These are phyloP conservation scores for Temnothorax unifasciatus DNA, from an alignment of 2,888 invertebrate species.

Conservation along the genomic window DNA sequence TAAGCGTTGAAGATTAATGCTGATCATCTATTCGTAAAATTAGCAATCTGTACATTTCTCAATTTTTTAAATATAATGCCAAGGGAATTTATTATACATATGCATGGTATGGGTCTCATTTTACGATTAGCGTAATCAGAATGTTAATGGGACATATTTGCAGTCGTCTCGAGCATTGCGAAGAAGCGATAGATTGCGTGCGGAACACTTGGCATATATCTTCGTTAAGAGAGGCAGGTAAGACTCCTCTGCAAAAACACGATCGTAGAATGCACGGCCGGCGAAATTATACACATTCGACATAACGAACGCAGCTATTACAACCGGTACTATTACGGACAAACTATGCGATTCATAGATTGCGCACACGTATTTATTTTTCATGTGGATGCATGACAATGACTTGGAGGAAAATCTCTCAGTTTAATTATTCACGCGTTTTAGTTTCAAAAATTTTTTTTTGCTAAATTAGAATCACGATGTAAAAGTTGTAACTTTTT, in stretches of 20 bases:
- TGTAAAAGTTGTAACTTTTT: not conserved
- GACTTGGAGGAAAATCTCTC: not conserved
- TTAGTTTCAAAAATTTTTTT: not conserved
- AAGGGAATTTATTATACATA: not conserved
- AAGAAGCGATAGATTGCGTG: constrained; percentile 8
- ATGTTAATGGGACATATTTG: constrained; percentile 15
- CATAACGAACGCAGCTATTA: constrained; percentile 5
- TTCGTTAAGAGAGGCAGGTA: constrained; percentile 20
- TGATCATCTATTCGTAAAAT: not conserved
- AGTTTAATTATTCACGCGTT: not conserved
- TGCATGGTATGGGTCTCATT: not conserved
- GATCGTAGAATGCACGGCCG: constrained; percentile 4
- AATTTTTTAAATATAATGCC: not conserved
- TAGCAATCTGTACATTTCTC: not conserved
- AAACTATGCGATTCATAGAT: not conserved
- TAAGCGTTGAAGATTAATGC: not conserved
- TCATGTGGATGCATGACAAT: not conserved
- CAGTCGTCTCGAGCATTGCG: constrained; percentile 7
- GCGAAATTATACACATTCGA: constrained; percentile 21
- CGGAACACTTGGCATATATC: not conserved
- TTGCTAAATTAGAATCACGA: not conserved
- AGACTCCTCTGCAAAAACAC: constrained; percentile 5
- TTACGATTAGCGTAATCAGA: constrained; percentile 9
- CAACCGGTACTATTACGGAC: not conserved
- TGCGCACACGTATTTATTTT: not conserved